Percentiles rank a stretch among this genome's conserved stretches.
Conservation (phyloP, 2,113 vertebrate genomes). For the Progne subis region DNA sequence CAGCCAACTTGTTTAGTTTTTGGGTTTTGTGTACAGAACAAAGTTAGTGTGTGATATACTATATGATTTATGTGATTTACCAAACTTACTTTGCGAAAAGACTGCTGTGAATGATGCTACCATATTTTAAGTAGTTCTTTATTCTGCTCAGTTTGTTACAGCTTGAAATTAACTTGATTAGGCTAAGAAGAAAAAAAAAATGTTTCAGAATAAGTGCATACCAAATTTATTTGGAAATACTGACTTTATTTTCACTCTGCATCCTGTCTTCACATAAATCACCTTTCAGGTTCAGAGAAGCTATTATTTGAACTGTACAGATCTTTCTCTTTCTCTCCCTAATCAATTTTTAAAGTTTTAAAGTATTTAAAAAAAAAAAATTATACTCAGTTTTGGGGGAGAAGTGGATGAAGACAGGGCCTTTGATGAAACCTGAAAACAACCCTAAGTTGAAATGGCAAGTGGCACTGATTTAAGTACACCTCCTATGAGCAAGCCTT, state of each 20-base stretch:
- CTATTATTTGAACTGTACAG: background rate
- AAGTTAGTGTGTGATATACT: background rate
- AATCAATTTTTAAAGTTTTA: background rate
- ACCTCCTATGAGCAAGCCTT: background rate
- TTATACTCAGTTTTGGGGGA: background rate
- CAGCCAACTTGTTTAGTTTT: background rate
- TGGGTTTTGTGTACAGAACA: background rate
- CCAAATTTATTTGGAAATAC: background rate
- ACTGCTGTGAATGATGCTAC: background rate
- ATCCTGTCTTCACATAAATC: background rate
- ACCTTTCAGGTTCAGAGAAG: background rate
- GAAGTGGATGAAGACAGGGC: background rate
- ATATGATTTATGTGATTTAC: background rate
- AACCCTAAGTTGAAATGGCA: background rate
- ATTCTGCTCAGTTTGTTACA: background rate
- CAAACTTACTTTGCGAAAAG: background rate
- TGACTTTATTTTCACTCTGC: background rate
- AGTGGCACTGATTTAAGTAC: background rate
- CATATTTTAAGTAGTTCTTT: background rate
- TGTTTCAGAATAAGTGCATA: background rate
- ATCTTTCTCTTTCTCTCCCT: background rate
- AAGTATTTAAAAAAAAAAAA: background rate
- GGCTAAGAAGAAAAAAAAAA: background rate
- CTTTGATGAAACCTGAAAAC: background rate
- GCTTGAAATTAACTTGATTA: constrained; percentile 25